These are phyloP conservation scores for Diadema setosum DNA, from an alignment of 35 echinoderm and acorn worm species.

Conservation along the genomic window DNA sequence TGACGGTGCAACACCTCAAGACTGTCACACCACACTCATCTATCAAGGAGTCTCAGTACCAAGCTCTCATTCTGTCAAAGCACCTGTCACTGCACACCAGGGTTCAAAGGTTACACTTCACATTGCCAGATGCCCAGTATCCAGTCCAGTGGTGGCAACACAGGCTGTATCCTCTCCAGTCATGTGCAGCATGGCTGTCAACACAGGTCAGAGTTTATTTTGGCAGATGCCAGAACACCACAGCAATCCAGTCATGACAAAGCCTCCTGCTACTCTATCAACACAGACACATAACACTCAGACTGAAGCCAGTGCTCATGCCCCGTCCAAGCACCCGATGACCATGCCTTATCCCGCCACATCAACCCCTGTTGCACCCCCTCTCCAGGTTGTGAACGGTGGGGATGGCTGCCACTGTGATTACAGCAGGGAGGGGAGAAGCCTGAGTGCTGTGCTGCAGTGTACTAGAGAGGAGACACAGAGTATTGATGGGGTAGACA, in stretches of 20 bases:
- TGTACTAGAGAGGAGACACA: not conserved
- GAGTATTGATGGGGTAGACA: not conserved
- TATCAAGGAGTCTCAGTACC: too few relatives aligned
- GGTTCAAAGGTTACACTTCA: too few relatives aligned
- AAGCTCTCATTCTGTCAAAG: too few relatives aligned
- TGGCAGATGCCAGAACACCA: conserved; percentile 10
- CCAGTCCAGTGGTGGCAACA: too few relatives aligned
- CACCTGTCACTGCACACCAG: too few relatives aligned
- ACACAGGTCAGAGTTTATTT: conserved; percentile 85
- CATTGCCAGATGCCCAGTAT: too few relatives aligned
- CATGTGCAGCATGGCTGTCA: conserved; percentile 54
- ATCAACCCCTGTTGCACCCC: not conserved
- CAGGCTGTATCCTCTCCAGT: too few relatives aligned
- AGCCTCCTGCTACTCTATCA: not conserved
- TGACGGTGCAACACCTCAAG: too few relatives aligned
- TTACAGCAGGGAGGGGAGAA: too few relatives aligned
- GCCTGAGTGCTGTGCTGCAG: not conserved
- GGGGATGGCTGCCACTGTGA: too few relatives aligned
- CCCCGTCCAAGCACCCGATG: too few relatives aligned
- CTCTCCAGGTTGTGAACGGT: not conserved
- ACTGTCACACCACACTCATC: too few relatives aligned
- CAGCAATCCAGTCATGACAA: not conserved
- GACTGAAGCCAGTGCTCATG: not conserved
- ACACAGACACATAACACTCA: not conserved
- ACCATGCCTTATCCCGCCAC: not conserved